Conservation (phyloP, 1,140 invertebrate genomes). For the Scylla paramamosain region DNA sequence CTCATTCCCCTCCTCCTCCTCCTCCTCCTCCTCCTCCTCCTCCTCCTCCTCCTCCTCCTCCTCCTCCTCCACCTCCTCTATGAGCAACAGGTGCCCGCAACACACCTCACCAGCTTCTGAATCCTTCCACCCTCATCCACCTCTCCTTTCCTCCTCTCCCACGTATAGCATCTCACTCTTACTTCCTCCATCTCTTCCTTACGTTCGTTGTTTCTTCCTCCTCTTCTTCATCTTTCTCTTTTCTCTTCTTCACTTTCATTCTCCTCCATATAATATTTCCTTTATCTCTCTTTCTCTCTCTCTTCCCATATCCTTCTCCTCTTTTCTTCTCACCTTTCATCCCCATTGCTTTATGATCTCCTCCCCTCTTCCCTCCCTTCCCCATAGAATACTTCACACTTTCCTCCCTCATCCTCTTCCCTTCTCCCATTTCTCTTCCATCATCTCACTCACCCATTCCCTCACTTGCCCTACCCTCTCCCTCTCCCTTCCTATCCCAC, state of each 20-base stretch:
- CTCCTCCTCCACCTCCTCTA: not conserved
- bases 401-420: not conserved
- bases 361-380: not conserved
- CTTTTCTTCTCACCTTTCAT: not conserved
- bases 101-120: not conserved
- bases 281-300: not conserved
- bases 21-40: conserved; percentile 14
- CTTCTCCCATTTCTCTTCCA: not conserved
- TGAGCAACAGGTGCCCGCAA: not conserved
- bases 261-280: not conserved
- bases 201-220: too few relatives aligned
- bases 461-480: not conserved
- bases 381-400: not conserved
- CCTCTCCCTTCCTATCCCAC: not conserved
- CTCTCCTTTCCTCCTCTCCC: conserved; percentile 4
- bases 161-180: not conserved
- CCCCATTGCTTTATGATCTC: not conserved
- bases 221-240: too few relatives aligned
- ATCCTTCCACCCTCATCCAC: not conserved
- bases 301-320: not conserved
- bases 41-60: not conserved
- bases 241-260: too few relatives aligned
- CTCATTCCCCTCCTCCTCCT: not conserved
- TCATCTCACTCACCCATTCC: not conserved
- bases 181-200: not conserved